Base-by-base conservation (phyloP, 2,888 invertebrate genomes). In the Linhomoeus sp. region DNA sequence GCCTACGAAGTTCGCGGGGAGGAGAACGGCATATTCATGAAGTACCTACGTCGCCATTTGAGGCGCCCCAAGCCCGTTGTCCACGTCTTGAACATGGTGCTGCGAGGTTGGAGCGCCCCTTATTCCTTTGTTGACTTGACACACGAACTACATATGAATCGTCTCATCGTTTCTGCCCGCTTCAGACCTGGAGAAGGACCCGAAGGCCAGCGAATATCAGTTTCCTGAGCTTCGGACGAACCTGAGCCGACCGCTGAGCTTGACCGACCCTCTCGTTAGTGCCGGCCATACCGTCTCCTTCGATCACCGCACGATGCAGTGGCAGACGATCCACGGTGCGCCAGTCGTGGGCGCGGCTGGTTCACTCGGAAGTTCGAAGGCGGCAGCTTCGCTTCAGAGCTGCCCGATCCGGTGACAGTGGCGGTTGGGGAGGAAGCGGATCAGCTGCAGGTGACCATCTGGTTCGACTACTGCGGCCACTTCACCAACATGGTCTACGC, bases 191-290 rank as follows among this genome's bases (percentile, higher is more conserved):
- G 62, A 59, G 25, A 52, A 55, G 20, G 65, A 66, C 50, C 45
- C 48, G 26, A 55, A 57, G 37, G 63, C 62, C 7, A 46, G 55
- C 43, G 55, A 58, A 43, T 55, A 58, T 19, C 67, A 67, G 55
- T 59, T 66, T 33, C 67, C 67, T 1, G 67, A 68, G 49, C 54
- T 67, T 20, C 54, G 62, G 19, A 60, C 63, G 2, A 67, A 66
- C 44, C 49, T 68, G 26, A 55, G 59, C 2, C 58, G 60, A 15
- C 58, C 59, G 26, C 52, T 66, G 24, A 62, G 62, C 42, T 53
- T 69, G 24, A 51, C 59, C 22, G 68, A 69, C 53, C 58, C 57
- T 22, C 59, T 68, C 37, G 56, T 54, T 15, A 56, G 49, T 45
- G 52, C 55, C 26, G 63, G 63, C 2, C 63, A 63, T 51, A 63